These are phyloP conservation scores for Ailurus styani DNA, from an alignment of 2,113 vertebrate species.

Conservation along the genomic window DNA sequence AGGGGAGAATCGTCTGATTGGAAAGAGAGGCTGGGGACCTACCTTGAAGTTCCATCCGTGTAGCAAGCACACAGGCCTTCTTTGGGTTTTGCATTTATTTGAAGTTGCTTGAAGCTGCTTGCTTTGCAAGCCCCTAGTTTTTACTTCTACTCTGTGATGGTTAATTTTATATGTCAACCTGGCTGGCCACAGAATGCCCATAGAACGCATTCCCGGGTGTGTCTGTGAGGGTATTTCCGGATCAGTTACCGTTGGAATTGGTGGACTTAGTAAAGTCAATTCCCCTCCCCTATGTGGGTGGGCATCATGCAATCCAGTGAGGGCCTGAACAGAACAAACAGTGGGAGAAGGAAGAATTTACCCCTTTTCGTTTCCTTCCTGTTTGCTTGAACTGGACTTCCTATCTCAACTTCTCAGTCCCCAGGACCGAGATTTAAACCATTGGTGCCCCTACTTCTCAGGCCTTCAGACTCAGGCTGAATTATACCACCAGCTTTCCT, in stretches of 20 bases:
- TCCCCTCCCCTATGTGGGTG: background rate
- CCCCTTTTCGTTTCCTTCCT: background rate
- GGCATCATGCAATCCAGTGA: background rate
- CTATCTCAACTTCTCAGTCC: background rate
- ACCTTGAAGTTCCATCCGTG: background rate
- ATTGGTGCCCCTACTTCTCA: background rate
- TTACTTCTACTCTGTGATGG: background rate
- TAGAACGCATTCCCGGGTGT: background rate
- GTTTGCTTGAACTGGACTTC: background rate
- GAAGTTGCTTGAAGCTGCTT: background rate
- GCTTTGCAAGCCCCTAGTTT: background rate
- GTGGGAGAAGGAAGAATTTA: background rate
- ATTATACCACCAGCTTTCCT: background rate
- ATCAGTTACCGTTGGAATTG: background rate
- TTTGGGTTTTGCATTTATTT: background rate
- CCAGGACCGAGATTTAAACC: background rate
- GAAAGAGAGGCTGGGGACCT: background rate
- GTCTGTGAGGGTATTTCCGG: background rate
- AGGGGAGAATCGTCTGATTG: background rate
- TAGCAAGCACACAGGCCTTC: background rate
- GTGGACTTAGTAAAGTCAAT: background rate
- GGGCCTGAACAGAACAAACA: background rate
- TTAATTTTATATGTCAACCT: background rate
- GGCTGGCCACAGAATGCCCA: background rate
- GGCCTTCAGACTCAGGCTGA: background rate